Evolutionary conservation across 2,797 vertebrate species (phyloP).

Genomic region (Decapterus maruadsi): DNA sequence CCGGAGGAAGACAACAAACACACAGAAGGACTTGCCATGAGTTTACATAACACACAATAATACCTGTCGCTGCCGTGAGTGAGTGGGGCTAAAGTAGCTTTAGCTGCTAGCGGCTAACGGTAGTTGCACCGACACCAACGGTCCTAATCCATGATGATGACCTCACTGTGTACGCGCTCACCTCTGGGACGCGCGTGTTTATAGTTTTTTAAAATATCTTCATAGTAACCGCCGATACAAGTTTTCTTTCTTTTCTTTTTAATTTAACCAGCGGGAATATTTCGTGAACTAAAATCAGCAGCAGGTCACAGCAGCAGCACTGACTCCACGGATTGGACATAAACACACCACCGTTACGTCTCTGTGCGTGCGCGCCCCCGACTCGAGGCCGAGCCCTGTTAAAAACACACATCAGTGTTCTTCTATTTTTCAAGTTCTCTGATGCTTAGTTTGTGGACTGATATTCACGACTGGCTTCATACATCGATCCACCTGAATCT

Average conservation of each 20-base stretch:
- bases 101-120: conserved; percentile 66
- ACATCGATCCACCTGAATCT: too few relatives aligned
- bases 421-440: too few relatives aligned
- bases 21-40: conserved; percentile 57
- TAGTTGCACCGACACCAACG: conserved; percentile 50
- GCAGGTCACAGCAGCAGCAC: conserved; percentile 54
- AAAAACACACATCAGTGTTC: not conserved
- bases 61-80: conserved; percentile 74
- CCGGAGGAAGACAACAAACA: conserved; percentile 68
- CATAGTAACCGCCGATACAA: conserved; percentile 34
- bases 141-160: conserved; percentile 68
- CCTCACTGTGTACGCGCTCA: conserved; percentile 25
- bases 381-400: conserved; percentile 11
- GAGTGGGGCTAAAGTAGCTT: conserved; percentile 42
- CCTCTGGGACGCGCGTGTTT: not conserved
- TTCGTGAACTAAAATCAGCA: conserved; percentile 53
- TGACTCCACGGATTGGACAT: conserved; percentile 61
- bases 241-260: not conserved
- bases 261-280: conserved; percentile 23
- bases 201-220: conserved; percentile 1
- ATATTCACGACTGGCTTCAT: too few relatives aligned
- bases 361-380: conserved; percentile 50
- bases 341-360: conserved; percentile 66
- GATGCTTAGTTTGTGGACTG: too few relatives aligned
- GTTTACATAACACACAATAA: conserved; percentile 17